Evolutionary conservation across 1,140 invertebrate genomes (phyloP).

Genomic region (Antheraea mylitta): DNA sequence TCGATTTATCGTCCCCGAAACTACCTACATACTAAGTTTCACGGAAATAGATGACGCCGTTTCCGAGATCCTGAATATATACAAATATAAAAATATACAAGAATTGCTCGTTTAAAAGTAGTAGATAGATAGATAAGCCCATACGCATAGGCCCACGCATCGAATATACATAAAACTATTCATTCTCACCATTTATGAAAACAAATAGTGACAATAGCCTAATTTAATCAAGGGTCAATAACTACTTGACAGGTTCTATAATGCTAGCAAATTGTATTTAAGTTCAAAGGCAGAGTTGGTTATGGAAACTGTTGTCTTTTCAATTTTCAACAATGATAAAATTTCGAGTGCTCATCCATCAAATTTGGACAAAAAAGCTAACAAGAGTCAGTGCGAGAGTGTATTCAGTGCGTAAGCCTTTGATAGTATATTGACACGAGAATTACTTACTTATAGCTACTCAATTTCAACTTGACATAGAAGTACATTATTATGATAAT

Average conservation of each 20-base stretch:
- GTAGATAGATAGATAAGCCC: too few relatives aligned
- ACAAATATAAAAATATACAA: too few relatives aligned
- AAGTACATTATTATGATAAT: not conserved
- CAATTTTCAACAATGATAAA: not conserved
- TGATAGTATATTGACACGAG: not conserved
- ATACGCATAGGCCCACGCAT: not conserved
- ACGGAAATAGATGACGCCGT: too few relatives aligned
- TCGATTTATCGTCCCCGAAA: too few relatives aligned
- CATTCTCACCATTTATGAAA: not conserved
- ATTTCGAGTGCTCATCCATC: not conserved
- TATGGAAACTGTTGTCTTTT: not conserved
- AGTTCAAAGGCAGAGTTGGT: not conserved
- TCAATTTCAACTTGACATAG: not conserved
- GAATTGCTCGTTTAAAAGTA: too few relatives aligned
- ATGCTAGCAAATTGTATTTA: not conserved
- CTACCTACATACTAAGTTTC: too few relatives aligned
- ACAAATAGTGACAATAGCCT: not conserved
- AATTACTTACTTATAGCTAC: constrained; percentile 3
- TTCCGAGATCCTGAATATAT: too few relatives aligned
- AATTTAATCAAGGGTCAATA: not conserved
- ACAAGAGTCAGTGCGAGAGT: not conserved
- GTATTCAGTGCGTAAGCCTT: not conserved
- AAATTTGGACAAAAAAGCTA: not conserved
- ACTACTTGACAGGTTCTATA: not conserved
- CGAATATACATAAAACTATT: not conserved